Evolutionary conservation across 2,113 vertebrate species (phyloP).

Genomic region (Spilogale gracilis): DNA sequence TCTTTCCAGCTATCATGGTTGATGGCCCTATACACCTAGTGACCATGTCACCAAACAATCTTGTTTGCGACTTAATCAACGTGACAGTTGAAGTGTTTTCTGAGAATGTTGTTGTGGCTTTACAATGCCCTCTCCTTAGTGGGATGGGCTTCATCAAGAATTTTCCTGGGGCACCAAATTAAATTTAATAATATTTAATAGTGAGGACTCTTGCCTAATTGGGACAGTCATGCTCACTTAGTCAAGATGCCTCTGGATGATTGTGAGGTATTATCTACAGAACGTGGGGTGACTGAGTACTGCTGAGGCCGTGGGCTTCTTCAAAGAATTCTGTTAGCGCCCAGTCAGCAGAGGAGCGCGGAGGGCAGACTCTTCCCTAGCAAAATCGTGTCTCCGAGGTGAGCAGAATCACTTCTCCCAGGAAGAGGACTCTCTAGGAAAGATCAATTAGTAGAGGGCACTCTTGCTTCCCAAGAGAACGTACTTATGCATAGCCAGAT

Average conservation of each 20-base stretch:
- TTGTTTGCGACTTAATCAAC: background rate
- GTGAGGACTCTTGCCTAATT: slow-evolving; percentile 78
- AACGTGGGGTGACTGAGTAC: background rate
- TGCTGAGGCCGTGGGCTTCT: background rate
- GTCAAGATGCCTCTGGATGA: slow-evolving; percentile 74
- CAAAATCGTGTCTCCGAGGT: background rate
- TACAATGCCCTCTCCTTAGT: slow-evolving; percentile 50
- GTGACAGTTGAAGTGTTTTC: slow-evolving; percentile 2
- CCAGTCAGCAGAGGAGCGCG: slow-evolving; percentile 40
- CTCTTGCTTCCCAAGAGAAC: background rate
- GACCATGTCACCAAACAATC: background rate
- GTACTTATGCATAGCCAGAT: background rate
- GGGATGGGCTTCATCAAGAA: slow-evolving; percentile 63
- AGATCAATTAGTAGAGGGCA: background rate
- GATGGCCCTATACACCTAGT: background rate
- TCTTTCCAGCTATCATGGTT: background rate
- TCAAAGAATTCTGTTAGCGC: slow-evolving; percentile 33
- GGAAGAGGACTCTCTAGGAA: background rate
- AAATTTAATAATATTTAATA: slow-evolving; percentile 82
- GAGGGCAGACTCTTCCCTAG: background rate
- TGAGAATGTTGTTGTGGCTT: slow-evolving; percentile 13
- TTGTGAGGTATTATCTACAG: slow-evolving; percentile 35
- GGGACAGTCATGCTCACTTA: slow-evolving; percentile 73
- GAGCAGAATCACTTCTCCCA: background rate
- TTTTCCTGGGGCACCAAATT: slow-evolving; percentile 78